Conservation (phyloP, 2,888 invertebrate genomes). For the Caenorhabditis doughertyi region DNA sequence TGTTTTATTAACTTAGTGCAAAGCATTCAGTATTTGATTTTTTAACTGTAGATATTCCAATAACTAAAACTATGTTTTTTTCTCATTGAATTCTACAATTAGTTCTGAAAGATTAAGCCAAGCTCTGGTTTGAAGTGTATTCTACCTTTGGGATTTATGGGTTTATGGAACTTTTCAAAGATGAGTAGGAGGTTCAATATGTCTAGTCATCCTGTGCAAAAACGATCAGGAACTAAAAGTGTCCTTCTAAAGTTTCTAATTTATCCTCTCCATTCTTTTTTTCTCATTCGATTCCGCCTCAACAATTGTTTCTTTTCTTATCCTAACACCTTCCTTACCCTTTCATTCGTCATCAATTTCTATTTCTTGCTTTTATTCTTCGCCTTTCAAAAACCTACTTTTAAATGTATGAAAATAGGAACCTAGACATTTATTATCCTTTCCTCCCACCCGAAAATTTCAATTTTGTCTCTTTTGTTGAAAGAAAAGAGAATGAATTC, state of each 20-base stretch:
- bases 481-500: constrained; percentile 30
- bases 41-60: too few species aligned
- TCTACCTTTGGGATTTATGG: too few species aligned
- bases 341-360: constrained; percentile 42
- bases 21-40: too few species aligned
- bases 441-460: constrained; percentile 3
- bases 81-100: too few species aligned
- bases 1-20: too few species aligned
- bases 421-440: constrained; percentile 19
- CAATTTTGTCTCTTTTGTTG: neutral
- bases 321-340: neutral
- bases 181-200: neutral
- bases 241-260: neutral
- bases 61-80: too few species aligned
- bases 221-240: constrained; percentile 13
- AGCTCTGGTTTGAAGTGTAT: too few species aligned
- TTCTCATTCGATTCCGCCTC: too few species aligned
- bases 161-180: too few species aligned
- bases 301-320: neutral
- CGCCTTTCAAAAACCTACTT: constrained; percentile 21
- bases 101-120: too few species aligned
- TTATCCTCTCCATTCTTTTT: too few species aligned
- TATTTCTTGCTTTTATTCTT: neutral
- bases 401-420: constrained; percentile 39
- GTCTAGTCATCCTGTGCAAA: neutral